A percentile compares a stretch with the other conserved stretches of the same genome.
Conservation (phyloP, 1,140 invertebrate species). For the Argopecten irradians region DNA sequence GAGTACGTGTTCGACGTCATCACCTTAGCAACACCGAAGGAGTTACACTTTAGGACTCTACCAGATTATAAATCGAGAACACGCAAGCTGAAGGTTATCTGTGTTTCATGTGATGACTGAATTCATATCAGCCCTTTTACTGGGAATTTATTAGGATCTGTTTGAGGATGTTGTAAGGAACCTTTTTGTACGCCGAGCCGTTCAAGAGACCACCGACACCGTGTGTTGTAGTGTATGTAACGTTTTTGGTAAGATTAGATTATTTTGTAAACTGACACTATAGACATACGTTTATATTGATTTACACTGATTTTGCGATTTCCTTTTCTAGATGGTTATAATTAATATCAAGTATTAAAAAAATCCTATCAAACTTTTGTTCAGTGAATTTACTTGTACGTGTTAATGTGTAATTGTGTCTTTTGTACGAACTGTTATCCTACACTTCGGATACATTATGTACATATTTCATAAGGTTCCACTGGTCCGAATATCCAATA, state of each 20-base stretch:
- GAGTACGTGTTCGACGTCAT: not conserved
- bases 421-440: too few species aligned
- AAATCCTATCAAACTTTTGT: not conserved
- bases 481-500: too few species aligned
- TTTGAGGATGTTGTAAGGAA: not conserved
- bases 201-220: not conserved
- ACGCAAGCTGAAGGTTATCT: too few species aligned
- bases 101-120: too few species aligned
- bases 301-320: not conserved
- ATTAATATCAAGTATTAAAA: constrained; percentile 7
- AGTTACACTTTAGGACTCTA: not conserved
- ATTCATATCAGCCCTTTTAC: not conserved
- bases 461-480: too few species aligned
- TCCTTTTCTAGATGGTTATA: constrained; percentile 15
- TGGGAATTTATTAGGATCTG: not conserved
- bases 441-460: too few species aligned
- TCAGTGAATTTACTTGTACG: not conserved
- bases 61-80: too few species aligned
- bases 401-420: too few species aligned
- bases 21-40: not conserved
- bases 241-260: not conserved
- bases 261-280: not conserved
- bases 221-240: not conserved
- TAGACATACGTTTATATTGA: not conserved
- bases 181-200: not conserved